Percentiles rank a stretch among this genome's conserved stretches.
These are phyloP conservation scores for Mirza zaza DNA, from an alignment of 2,113 vertebrate genomes.

Conservation along the genomic window DNA sequence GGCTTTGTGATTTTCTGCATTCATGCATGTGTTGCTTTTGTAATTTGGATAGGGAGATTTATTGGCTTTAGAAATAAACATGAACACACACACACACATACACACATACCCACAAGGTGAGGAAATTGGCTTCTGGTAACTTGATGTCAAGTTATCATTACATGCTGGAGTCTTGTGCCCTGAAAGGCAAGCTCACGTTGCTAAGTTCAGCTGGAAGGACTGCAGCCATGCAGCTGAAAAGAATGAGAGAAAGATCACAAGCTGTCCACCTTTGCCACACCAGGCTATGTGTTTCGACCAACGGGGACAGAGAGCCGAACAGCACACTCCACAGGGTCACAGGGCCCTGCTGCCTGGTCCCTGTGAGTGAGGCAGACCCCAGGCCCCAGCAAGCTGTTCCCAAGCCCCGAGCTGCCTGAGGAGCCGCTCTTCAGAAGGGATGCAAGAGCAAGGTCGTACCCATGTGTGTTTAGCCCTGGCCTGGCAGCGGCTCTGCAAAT, in stretches of 20 bases:
- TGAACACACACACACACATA: neutral
- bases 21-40: neutral
- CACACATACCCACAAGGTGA: neutral
- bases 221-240: neutral
- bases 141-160: constrained; percentile 24
- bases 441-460: constrained; percentile 56
- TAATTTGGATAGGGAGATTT: neutral
- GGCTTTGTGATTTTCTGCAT: neutral
- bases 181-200: neutral
- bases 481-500: neutral
- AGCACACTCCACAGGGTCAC: constrained; percentile 31
- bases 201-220: constrained; percentile 45
- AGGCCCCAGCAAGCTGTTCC: constrained; percentile 57
- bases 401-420: neutral
- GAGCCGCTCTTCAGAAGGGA: constrained; percentile 56
- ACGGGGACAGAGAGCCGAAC: neutral
- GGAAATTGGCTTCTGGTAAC: neutral
- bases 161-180: constrained; percentile 11
- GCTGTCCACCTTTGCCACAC: constrained; percentile 18
- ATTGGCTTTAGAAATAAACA: constrained; percentile 36
- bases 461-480: constrained; percentile 58
- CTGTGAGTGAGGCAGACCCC: constrained; percentile 55
- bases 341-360: constrained; percentile 17
- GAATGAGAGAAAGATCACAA: constrained; percentile 10
- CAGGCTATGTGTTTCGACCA: constrained; percentile 41